Conservation (phyloP, 2,888 invertebrate species). For the Abscondita cerata region DNA sequence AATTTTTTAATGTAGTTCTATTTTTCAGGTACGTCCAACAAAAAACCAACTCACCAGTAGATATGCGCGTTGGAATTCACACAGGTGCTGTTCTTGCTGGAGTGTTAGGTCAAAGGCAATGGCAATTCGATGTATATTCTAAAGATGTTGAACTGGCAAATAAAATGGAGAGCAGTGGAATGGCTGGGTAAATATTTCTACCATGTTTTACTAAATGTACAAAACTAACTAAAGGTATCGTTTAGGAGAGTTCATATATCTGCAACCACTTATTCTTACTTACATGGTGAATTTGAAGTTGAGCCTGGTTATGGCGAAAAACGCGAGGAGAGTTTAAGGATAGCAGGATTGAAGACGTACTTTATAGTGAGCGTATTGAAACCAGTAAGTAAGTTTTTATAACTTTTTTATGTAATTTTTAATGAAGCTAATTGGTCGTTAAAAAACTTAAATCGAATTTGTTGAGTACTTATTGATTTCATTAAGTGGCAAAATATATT, state of each 20-base stretch:
- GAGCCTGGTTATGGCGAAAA: slow-evolving; percentile 91
- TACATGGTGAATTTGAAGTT: slow-evolving; percentile 91
- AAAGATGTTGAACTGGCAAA: slow-evolving; percentile 95
- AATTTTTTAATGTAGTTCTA: no score
- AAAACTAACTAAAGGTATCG: no score
- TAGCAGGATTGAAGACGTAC: slow-evolving; percentile 89
- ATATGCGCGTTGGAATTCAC: slow-evolving; percentile 92
- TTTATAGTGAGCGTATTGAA: slow-evolving; percentile 88
- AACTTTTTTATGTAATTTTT: no score
- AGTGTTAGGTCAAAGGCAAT: slow-evolving; percentile 91
- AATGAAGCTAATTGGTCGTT: no score
- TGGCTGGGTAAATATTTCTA: slow-evolving; percentile 93
- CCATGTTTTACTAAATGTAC: no score
- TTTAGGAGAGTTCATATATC: slow-evolving; percentile 91
- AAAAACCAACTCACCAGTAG: slow-evolving; percentile 91
- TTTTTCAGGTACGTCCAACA: slow-evolving; percentile 86
- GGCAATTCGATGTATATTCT: slow-evolving; percentile 97
- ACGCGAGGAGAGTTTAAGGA: slow-evolving; percentile 87
- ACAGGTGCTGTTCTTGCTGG: slow-evolving; percentile 94
- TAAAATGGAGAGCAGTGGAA: slow-evolving; percentile 96
- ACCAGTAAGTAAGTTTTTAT: slow-evolving; percentile 66
- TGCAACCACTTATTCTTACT: slow-evolving; percentile 84
- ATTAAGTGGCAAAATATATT: no score
- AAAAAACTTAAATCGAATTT: no score
- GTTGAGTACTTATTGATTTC: no score